These are phyloP conservation scores for Maniola hyperantus DNA, from an alignment of 2,888 invertebrate genomes.

Conservation along the genomic window DNA sequence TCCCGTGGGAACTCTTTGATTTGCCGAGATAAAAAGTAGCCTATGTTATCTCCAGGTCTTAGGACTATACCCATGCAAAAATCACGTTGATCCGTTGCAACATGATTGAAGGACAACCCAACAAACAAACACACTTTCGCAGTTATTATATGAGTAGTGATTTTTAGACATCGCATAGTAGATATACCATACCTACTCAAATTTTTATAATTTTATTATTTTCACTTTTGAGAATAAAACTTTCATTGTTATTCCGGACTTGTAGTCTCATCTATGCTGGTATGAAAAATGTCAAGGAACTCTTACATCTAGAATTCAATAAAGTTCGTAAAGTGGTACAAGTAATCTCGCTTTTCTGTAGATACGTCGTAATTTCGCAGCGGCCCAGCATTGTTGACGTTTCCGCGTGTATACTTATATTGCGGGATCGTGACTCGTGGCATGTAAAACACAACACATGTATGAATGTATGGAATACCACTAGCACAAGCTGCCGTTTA, in stretches of 20 bases:
- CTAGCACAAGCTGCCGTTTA: conserved; percentile 12
- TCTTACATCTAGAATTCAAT: conserved; percentile 4
- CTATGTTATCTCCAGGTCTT: too few relatives aligned
- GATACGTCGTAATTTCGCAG: background rate
- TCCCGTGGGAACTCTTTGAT: too few relatives aligned
- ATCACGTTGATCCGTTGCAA: too few relatives aligned
- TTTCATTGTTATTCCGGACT: background rate
- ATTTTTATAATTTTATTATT: background rate
- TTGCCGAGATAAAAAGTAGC: too few relatives aligned
- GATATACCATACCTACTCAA: too few relatives aligned
- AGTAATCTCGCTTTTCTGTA: background rate
- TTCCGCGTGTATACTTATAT: conserved; percentile 46
- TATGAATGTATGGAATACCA: conserved; percentile 25
- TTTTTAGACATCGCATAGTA: too few relatives aligned
- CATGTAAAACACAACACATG: conserved; percentile 28
- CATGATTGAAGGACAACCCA: too few relatives aligned
- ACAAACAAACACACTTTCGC: too few relatives aligned
- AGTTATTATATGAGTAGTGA: too few relatives aligned
- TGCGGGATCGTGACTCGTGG: conserved; percentile 36
- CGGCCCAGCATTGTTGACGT: conserved; percentile 17
- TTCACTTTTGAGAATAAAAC: background rate
- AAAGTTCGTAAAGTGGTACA: background rate
- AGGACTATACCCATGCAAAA: too few relatives aligned
- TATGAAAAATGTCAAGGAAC: conserved; percentile 1
- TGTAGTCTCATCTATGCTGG: background rate